Evolutionary conservation across 1,140 invertebrate genomes (phyloP).

Genomic region (Saxidomus purpurata): DNA sequence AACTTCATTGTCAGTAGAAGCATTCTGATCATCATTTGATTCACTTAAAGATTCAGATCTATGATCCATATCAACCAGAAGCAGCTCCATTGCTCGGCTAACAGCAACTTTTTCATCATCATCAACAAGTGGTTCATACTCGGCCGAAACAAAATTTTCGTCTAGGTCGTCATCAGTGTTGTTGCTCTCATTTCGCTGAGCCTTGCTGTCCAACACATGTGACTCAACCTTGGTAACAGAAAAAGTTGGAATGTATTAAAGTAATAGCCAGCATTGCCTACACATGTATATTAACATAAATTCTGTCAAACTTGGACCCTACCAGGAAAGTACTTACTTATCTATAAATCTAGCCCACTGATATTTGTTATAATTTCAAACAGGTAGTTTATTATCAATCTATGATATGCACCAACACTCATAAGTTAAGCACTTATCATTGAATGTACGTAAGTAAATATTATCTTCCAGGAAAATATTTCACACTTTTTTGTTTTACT

Average conservation of each 20-base stretch:
- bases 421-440: too few relatives aligned
- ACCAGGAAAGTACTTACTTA: too few relatives aligned
- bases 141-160: conserved; percentile 66
- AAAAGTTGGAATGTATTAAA: not conserved
- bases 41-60: conserved; percentile 65
- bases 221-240: conserved; percentile 30
- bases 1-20: conserved; percentile 86
- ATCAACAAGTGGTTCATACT: conserved; percentile 82
- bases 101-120: conserved; percentile 83
- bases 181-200: conserved; percentile 84
- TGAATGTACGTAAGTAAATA: too few relatives aligned
- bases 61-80: conserved; percentile 84
- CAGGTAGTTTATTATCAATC: too few relatives aligned
- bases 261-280: too few relatives aligned
- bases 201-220: conserved; percentile 71
- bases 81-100: conserved; percentile 77
- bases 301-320: too few relatives aligned
- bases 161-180: conserved; percentile 66
- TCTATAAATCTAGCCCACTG: too few relatives aligned
- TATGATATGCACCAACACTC: too few relatives aligned
- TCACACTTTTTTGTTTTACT: too few relatives aligned
- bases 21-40: conserved; percentile 63
- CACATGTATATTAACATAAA: too few relatives aligned
- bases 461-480: too few relatives aligned
- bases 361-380: too few relatives aligned